Percentiles rank a stretch among this genome's conserved stretches.
Evolutionary conservation across 2,113 vertebrate species (phyloP).

Genomic region (Melanostigma gelatinosum): DNA sequence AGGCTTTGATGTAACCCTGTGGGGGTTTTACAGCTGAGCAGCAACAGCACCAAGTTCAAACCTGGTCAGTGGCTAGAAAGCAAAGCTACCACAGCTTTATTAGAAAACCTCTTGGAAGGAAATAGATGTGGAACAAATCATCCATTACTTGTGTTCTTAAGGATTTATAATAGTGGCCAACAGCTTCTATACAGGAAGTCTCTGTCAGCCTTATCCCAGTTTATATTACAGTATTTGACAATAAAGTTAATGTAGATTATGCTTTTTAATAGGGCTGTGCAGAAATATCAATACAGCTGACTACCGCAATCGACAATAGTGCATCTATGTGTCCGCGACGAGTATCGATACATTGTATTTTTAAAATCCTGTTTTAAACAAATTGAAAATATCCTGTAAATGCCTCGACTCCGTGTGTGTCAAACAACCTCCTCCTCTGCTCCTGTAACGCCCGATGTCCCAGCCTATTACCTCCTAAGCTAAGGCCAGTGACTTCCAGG

Average conservation of each 20-base stretch:
- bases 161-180: neutral
- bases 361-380: no score
- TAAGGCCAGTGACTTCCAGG: no score
- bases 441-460: no score
- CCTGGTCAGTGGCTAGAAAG: neutral
- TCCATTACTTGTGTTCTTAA: neutral
- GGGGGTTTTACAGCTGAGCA: neutral
- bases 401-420: no score
- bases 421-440: no score
- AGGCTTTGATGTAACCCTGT: neutral
- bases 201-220: neutral
- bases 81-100: neutral
- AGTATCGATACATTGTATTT: no score
- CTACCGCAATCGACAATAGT: neutral
- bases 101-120: neutral
- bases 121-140: neutral
- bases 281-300: neutral
- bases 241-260: neutral
- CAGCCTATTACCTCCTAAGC: no score
- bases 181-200: neutral
- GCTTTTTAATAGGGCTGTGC: neutral
- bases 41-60: slow-evolving; percentile 1
- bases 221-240: neutral
- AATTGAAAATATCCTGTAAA: no score
- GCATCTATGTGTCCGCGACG: neutral